Percentiles rank a stretch among this genome's conserved stretches.
Evolutionary conservation across 2,113 vertebrate genomes (phyloP).

Genomic region (Nycticebus coucang): DNA sequence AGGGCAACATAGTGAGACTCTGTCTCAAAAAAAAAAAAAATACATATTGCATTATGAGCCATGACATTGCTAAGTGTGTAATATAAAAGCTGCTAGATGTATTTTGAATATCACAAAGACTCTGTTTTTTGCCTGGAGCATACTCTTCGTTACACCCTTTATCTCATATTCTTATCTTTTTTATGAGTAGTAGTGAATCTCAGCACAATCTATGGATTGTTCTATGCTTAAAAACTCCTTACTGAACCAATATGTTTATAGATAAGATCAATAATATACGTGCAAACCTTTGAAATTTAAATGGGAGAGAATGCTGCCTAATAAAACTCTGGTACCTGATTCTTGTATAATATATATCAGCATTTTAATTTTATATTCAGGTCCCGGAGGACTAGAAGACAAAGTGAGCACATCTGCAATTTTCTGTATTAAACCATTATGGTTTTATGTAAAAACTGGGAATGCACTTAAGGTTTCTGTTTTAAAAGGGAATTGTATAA

Average conservation of each 20-base stretch:
- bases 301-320: slow-evolving; percentile 57
- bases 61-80: slow-evolving; percentile 55
- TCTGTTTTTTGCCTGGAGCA: slow-evolving; percentile 74
- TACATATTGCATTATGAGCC: slow-evolving; percentile 66
- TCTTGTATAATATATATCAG: slow-evolving; percentile 67
- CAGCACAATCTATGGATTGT: slow-evolving; percentile 76
- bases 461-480: slow-evolving; percentile 52
- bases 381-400: slow-evolving; percentile 60
- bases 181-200: slow-evolving; percentile 69
- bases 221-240: slow-evolving; percentile 72
- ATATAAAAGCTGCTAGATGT: slow-evolving; percentile 66
- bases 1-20: too few species aligned
- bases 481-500: not conserved
- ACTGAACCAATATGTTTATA: slow-evolving; percentile 62
- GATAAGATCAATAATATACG: slow-evolving; percentile 75
- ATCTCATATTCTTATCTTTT: slow-evolving; percentile 75
- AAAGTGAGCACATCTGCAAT: slow-evolving; percentile 61
- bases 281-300: slow-evolving; percentile 76
- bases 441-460: slow-evolving; percentile 61
- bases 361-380: slow-evolving; percentile 69
- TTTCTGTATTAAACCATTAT: slow-evolving; percentile 57
- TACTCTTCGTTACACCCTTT: slow-evolving; percentile 65
- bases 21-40: slow-evolving; percentile 52
- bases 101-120: slow-evolving; percentile 71
- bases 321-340: slow-evolving; percentile 67